Base-by-base conservation (phyloP, 2,113 vertebrate species). In the Actenoides hombroni region DNA sequence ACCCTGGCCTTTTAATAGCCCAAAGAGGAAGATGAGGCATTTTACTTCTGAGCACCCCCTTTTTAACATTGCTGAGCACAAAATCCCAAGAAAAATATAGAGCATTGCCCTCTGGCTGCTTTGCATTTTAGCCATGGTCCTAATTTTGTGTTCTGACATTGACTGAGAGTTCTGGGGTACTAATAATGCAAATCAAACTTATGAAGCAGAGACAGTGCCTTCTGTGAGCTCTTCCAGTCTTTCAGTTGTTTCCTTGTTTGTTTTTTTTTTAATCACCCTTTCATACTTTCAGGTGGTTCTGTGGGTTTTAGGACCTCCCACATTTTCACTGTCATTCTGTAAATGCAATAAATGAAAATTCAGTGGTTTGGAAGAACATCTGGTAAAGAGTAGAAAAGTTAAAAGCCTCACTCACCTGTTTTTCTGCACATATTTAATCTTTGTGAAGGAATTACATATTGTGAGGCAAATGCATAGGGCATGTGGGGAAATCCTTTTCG, bases 91-190 rank as follows among this genome's bases (percentile, higher is more conserved):
- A 67, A 95, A 90, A 75, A 53, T 23, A 64, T 9, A 17, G 8
- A 88, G 12, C 40, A 25, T 77, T 92, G 31, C 24, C 67, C 59
- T 94, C 85, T 70, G 61, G 40, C 9, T 77, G 29, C 49, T 95
- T 96, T 89, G 82, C 83, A 29, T 65, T 49, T 94, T 83, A 88
- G 6, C 65, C 11, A 4, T 40, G 87, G 40, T 78, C 39, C 74
- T 95, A 74, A 92, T 97, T 97, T 96, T 59, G n/a, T 88, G 76
- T 94, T 88, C 86, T 92, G 61, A 53, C 39, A 60, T 53, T 75
- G 46, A 54, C 78, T 73, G 61, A 82, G 80, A 39, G 42, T 80
- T 91, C 73, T 83, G 39, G 42, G 39, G 48, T 89, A 81, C 83
- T 79, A 83, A 89, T 89, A 94, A 82, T 90, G 91, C 69, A 94